Base-by-base conservation (phyloP, 2,888 invertebrate genomes). In the Pterostichus madidus region DNA sequence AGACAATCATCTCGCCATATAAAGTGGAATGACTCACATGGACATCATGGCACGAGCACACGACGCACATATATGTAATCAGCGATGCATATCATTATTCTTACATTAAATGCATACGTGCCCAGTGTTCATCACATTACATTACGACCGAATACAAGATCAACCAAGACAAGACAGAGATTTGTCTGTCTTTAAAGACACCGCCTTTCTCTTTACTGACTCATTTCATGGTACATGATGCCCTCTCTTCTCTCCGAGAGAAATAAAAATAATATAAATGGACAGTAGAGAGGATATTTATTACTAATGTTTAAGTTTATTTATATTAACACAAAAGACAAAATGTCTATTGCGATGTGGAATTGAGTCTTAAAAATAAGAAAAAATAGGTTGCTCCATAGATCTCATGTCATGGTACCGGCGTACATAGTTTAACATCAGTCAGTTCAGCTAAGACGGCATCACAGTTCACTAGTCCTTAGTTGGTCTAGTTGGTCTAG, bases 41-140 rank as follows among this genome's bases (percentile, higher is more conserved):
- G n/a, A 32, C 49, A 75, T 73, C 44, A 8, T 8, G 5, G 3
- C 24, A 24, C 3, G 31, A 13, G 44, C 3, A 11, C 8, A 49
- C 35, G 15, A 35, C 39, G 68, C 44, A 46, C 75, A 24, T 32
- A 13, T 64, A 31, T 75, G 32, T 75, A 49, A 75, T 75, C 75
- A 75, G 52, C 52, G 8, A 13, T 76, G 76, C 76, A 76, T 76
- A 76, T 76, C 35, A 76, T 76, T 76, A 32, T 56, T 56, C 76
- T 76, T 56, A 46, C 76, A 76, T 76, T 56, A 52, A 76, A 53
- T 53, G 76, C 53, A n/a, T 56, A 76, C 75, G 49, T 49, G 39
- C 35, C 2, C 13, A 13, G 17, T 64, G 64, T 64, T 24, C 75
- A 49, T 75, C 52, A 35, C 13, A 15, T 64, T 64, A 64, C 31